phyloP scores from a whole-genome alignment of 2,888 invertebrate species.

The Trissonchulus sp. region DNA sequence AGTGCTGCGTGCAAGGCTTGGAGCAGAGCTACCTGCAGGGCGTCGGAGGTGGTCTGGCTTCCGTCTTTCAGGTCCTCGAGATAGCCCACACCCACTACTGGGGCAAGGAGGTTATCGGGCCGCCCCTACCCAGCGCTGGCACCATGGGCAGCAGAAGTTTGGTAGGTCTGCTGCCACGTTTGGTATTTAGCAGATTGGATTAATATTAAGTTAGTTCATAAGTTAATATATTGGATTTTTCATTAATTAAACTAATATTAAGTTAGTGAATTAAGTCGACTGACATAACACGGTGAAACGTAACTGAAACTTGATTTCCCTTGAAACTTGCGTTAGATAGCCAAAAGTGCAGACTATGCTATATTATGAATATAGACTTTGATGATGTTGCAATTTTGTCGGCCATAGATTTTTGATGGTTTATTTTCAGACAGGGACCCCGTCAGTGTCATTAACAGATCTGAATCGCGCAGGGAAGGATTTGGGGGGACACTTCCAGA shows the following conservation, averaged over 20 bases:
- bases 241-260: too few relatives aligned
- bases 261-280: too few relatives aligned
- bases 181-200: too few relatives aligned
- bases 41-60: constrained; percentile 87
- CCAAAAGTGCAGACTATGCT: too few relatives aligned
- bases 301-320: too few relatives aligned
- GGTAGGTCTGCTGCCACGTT: neutral
- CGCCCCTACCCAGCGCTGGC: constrained; percentile 36
- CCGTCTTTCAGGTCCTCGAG: constrained; percentile 91
- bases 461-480: constrained; percentile 27
- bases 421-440: constrained; percentile 38
- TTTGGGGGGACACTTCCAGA: neutral
- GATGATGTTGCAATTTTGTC: too few relatives aligned
- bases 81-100: constrained; percentile 98
- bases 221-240: too few relatives aligned
- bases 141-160: neutral
- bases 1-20: constrained; percentile 79
- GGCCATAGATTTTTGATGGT: too few relatives aligned
- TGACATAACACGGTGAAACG: too few relatives aligned
- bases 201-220: too few relatives aligned
- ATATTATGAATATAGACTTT: too few relatives aligned
- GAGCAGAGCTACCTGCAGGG: constrained; percentile 62
- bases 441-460: constrained; percentile 41
- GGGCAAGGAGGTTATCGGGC: constrained; percentile 42
- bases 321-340: too few relatives aligned